Evolutionary conservation across 1,140 invertebrate species (phyloP).

Genomic region (Diploscapter pachys): DNA sequence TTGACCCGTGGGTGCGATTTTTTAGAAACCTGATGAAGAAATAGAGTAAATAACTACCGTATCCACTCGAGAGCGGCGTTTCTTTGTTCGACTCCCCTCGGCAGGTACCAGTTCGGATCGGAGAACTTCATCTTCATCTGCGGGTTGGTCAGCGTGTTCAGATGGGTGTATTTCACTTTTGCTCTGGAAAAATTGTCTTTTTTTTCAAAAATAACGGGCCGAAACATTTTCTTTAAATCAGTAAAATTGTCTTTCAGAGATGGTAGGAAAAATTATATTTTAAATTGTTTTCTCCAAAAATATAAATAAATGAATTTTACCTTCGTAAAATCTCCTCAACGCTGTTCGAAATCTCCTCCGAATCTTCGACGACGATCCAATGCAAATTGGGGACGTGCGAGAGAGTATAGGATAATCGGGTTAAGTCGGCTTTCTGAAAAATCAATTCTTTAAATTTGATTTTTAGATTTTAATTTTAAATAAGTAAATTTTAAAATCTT

Average conservation of each 20-base stretch:
- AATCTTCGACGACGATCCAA: slow-evolving; percentile 57
- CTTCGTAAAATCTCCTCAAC: slow-evolving; percentile 62
- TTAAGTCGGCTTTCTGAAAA: slow-evolving; percentile 86
- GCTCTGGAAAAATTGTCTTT: slow-evolving; percentile 62
- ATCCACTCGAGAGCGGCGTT: slow-evolving; percentile 87
- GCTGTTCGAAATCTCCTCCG: slow-evolving; percentile 61
- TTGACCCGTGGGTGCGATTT: no score
- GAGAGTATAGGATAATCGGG: slow-evolving; percentile 82
- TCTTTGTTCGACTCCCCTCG: slow-evolving; percentile 87
- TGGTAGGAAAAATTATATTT: not conserved
- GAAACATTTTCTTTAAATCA: not conserved
- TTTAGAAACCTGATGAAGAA: not conserved
- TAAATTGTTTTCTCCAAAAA: not conserved
- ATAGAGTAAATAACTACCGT: slow-evolving; percentile 60
- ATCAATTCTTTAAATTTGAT: no score
- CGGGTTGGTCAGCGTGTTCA: slow-evolving; percentile 74
- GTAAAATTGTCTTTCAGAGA: not conserved
- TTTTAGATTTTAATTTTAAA: no score
- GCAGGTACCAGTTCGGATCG: slow-evolving; percentile 82
- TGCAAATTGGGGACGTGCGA: slow-evolving; percentile 66
- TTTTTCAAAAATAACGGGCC: not conserved
- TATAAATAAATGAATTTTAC: not conserved
- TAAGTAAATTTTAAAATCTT: no score
- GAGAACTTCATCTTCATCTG: slow-evolving; percentile 69
- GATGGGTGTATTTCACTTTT: slow-evolving; percentile 73